Conservation (phyloP, 2,797 vertebrate species). For the Chrosomus eos region DNA sequence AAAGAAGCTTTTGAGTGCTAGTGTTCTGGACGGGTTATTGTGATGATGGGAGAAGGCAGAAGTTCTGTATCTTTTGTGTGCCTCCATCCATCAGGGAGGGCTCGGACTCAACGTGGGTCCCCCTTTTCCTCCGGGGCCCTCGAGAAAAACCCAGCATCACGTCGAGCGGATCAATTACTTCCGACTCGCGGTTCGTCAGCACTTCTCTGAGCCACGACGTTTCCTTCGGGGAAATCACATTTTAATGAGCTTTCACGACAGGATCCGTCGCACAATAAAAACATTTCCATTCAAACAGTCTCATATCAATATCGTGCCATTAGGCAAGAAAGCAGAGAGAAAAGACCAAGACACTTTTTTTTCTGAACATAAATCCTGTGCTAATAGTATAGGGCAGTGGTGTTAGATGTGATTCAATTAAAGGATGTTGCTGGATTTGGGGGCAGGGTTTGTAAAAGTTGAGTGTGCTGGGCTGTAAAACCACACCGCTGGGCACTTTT, state of each 20-base stretch:
- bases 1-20: constrained; percentile 11
- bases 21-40: not conserved
- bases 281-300: constrained; percentile 31
- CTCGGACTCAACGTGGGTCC: not conserved
- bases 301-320: constrained; percentile 31
- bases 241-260: constrained; percentile 57
- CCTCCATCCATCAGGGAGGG: constrained; percentile 1
- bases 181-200: not conserved
- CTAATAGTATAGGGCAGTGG: constrained; percentile 2
- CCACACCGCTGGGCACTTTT: not conserved
- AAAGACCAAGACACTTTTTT: not conserved
- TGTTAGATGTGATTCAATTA: constrained; percentile 33
- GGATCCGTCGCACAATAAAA: constrained; percentile 34
- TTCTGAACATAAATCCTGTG: not conserved
- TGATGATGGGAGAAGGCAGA: not conserved
- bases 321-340: constrained; percentile 1
- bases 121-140: not conserved
- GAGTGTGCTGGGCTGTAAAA: constrained; percentile 9
- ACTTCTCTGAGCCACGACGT: constrained; percentile 11
- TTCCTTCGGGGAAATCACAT: constrained; percentile 49
- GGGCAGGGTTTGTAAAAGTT: constrained; percentile 5
- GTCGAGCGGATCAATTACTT: constrained; percentile 23
- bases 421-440: constrained; percentile 8
- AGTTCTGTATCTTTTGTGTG: not conserved
- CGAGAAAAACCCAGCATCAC: constrained; percentile 33